Base-by-base conservation (phyloP, 1,140 invertebrate species). In the Diachasmimorpha longicaudata region DNA sequence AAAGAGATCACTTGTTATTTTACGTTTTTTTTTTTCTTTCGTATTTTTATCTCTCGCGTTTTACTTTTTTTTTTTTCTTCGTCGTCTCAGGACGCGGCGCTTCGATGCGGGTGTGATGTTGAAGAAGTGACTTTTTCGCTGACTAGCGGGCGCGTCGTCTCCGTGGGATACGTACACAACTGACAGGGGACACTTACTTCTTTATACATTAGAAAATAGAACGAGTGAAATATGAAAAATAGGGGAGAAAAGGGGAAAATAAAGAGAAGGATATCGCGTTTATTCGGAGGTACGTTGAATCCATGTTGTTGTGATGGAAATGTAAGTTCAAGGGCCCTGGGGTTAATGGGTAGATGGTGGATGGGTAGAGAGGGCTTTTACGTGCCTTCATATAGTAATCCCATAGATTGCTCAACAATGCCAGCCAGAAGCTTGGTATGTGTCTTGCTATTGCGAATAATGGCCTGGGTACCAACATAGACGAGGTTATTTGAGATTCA, bases 111-210 rank as follows among this genome's bases (percentile, higher is more conserved):
- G 74, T n/a, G 74, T 71, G 68, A 76, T 71, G 74, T 76, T 76
- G 74, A 76, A 55, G 21, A 37, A 75, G 66, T 74, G 67, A 76
- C 69, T 76, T 76, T 76, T 76, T 76, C 74, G 74, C 69, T 76
- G 74, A 76, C 66, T 75, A 44, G 16, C 13, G 36, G 31, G 36
- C 36, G 66, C 36, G 21, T 63, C 58, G 19, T 63, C 58, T 25
- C 55, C 19, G 74, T 55, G 68, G 74, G 70, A 76, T 48, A 66
- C 52, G 48, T 36, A 46, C 9, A n/a, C 13, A 71, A 76, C 69
- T 76, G 74, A 76, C 69, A 76, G 36, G 14, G 8, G 42, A 72
- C 69, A 66, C 69, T 76, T 71, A 66, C 69, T 76, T 71, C 69
- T 31, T 36, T 75, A 63, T 31, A 25, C 23, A 13, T 25, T 63